Percentiles rank a stretch among this genome's conserved stretches.
Conservation (phyloP, 2,888 invertebrate species). For the Pycnomerus fuliginosus region DNA sequence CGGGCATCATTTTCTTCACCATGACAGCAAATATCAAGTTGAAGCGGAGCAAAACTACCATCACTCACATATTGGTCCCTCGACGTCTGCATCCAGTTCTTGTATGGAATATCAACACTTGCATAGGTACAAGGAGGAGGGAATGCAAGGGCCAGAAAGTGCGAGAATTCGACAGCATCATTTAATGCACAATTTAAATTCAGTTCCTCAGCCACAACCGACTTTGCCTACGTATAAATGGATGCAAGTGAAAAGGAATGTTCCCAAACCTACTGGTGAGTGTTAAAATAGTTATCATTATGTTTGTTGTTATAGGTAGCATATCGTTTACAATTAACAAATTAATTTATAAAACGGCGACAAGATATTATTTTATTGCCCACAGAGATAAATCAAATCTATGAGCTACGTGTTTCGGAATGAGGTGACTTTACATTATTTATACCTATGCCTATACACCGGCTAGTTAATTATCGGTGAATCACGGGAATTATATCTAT, state of each 20-base stretch:
- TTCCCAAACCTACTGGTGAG: slow-evolving; percentile 90
- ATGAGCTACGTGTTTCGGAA: too few species aligned
- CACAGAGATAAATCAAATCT: too few species aligned
- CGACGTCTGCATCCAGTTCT: slow-evolving; percentile 52
- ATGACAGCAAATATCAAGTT: slow-evolving; percentile 56
- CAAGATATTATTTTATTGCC: too few species aligned
- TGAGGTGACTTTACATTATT: too few species aligned
- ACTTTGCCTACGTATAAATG: slow-evolving; percentile 92
- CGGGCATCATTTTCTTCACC: slow-evolving; percentile 55
- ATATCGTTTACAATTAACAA: too few species aligned
- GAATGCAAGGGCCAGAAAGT: slow-evolving; percentile 32
- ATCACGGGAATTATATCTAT: too few species aligned
- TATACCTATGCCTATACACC: too few species aligned
- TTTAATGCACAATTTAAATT: slow-evolving; percentile 36
- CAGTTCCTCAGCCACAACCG: slow-evolving; percentile 57
- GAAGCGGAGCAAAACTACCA: slow-evolving; percentile 43
- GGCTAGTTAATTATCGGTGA: too few species aligned
- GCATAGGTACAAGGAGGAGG: slow-evolving; percentile 65
- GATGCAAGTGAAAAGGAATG: slow-evolving; percentile 98
- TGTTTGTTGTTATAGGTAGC: too few species aligned
- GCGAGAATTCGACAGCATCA: slow-evolving; percentile 48
- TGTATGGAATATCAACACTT: slow-evolving; percentile 62
- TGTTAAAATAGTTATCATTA: too few species aligned
- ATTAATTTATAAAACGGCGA: too few species aligned
- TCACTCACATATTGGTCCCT: slow-evolving; percentile 47